phyloP scores from a whole-genome alignment of 2,888 invertebrate species.

The Timema podura region DNA sequence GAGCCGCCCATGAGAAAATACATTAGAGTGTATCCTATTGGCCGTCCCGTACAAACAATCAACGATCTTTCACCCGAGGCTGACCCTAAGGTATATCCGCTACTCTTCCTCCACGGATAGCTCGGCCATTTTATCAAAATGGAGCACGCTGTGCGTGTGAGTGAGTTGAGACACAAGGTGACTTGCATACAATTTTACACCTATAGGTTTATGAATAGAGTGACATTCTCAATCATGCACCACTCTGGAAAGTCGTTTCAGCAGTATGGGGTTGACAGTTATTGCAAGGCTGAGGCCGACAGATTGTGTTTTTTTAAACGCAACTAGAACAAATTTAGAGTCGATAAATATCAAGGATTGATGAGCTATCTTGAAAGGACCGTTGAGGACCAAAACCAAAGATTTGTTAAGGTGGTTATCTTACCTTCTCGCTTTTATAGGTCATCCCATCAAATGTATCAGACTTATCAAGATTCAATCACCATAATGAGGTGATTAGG shows the following conservation, averaged over 20 bases:
- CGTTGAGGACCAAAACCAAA: background rate
- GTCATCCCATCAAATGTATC: constrained; percentile 18
- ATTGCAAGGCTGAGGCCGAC: background rate
- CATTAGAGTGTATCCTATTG: background rate
- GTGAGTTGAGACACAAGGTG: no score
- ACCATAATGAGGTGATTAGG: background rate
- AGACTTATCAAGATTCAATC: background rate
- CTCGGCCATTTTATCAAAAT: no score
- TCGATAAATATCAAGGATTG: background rate
- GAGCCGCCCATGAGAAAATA: background rate
- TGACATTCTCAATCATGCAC: background rate
- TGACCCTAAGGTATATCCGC: no score
- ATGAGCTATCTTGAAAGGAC: no score
- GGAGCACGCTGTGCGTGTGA: no score
- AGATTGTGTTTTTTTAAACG: background rate
- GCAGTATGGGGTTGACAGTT: constrained; percentile 2
- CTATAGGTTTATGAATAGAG: no score
- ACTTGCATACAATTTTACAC: no score
- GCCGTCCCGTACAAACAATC: no score
- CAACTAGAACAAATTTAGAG: background rate
- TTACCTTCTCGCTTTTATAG: background rate
- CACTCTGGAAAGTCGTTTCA: constrained; percentile 1
- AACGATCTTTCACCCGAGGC: no score
- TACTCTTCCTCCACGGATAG: no score
- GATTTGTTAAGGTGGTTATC: background rate